Evolutionary conservation across 2,113 vertebrate species (phyloP), one percentile per base, ranked within the genome.

Genomic region (Eupsittula cactorum): DNA sequence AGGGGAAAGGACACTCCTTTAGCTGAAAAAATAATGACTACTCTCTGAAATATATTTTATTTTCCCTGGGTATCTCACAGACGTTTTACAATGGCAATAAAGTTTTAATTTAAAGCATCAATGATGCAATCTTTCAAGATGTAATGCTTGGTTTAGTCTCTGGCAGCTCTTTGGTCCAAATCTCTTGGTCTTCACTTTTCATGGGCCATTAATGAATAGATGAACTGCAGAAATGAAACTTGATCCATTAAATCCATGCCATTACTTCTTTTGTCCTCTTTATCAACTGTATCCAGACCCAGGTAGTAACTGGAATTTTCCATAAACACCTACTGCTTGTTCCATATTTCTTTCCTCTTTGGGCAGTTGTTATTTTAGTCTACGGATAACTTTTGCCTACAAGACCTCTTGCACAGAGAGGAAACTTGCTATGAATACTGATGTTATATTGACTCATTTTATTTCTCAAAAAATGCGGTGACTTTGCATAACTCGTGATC

Each of bases 131-230:
- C 92, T 87, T 96, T 96, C 96, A 96, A 95, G 70, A 73, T 37
- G 91, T 87, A 91, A 92, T 94, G 93, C 95, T 94, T 95, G 86
- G 88, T 92, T 96, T 96, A 89, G 69, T 76, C 81, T 86, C 84
- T 94, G 95, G 93, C 92, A 95, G 90, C n/a, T 93, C 65, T 87
- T 95, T 93, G 95, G 93, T 95, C 83, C 95, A 93, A 92, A 92
- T 86, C 79, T 95, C 92, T 92, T 92, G 94, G 74, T 96, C 95
- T 93, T 94, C 92, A 92, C 65, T 94, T 96, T 93, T 93, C 96
- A 96, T 85, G 95, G 95, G 41, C 81, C 94, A 97, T 97, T 97
- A 96, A 95, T 91, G 81, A 92, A 89, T 89, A 96, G 93, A 96
- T 93, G 88, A 93, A 96, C 88, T 96, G 91, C 95, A 91, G 89